Conservation (phyloP, 2,888 invertebrate genomes). For the Chelonus formosanus region DNA sequence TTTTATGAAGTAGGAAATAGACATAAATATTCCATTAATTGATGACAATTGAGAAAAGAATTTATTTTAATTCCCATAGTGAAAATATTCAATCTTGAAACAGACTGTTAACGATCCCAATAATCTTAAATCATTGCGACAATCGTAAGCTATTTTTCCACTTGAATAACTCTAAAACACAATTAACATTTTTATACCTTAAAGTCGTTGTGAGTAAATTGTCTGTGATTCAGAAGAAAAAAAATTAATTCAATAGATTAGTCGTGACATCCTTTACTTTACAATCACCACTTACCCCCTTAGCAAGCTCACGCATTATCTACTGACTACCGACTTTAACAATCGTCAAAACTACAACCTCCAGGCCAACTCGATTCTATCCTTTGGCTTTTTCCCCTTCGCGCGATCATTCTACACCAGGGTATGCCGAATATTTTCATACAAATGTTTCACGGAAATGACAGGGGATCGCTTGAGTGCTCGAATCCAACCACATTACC, state of each 20-base stretch:
- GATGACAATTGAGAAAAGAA: no score
- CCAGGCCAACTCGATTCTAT: conserved; percentile 23
- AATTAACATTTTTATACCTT: no score
- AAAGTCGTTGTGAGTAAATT: no score
- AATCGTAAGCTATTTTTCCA: no score
- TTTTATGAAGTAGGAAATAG: no score
- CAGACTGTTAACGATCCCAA: no score
- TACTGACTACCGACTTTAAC: conserved; percentile 21
- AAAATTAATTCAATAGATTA: conserved; percentile 39
- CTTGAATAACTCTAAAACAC: no score
- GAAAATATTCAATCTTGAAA: no score
- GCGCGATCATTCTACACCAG: conserved; percentile 35
- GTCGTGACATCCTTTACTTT: conserved; percentile 22
- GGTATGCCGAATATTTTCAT: conserved; percentile 53
- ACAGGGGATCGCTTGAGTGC: conserved; percentile 39
- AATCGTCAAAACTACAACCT: conserved; percentile 30
- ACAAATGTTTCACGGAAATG: conserved; percentile 56
- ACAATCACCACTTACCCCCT: conserved; percentile 34
- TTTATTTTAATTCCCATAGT: no score
- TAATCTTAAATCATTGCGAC: no score
- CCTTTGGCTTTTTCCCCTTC: conserved; percentile 32
- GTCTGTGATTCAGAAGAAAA: conserved; percentile 45
- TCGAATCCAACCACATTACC: conserved; percentile 50
- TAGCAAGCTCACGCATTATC: conserved; percentile 23
- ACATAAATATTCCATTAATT: no score